Percentiles rank a stretch among this genome's conserved stretches.
phyloP scores from a whole-genome alignment of 1,140 invertebrate species.

The Acromyrmex echinatior region DNA sequence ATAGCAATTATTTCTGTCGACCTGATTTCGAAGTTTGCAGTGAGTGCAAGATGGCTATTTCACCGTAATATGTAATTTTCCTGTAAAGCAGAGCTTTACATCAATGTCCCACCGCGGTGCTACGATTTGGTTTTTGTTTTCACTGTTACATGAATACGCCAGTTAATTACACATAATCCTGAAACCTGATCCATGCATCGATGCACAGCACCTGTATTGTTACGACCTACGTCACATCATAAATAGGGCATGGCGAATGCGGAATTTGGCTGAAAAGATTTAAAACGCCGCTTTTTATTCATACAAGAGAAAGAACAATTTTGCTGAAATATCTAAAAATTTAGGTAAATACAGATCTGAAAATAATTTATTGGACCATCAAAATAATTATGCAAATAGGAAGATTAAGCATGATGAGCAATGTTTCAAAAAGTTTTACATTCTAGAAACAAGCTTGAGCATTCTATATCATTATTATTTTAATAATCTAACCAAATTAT shows the following conservation, averaged over 20 bases:
- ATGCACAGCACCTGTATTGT: slow-evolving; percentile 3
- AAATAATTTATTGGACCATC: no score
- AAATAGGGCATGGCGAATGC: slow-evolving; percentile 44
- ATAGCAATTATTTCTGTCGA: slow-evolving; percentile 44
- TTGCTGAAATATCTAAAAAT: no score
- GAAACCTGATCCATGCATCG: slow-evolving; percentile 43
- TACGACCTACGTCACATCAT: background rate
- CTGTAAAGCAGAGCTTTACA: background rate
- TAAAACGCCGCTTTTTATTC: background rate
- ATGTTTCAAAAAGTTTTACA: no score
- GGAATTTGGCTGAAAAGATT: background rate
- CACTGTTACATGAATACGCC: slow-evolving; percentile 39
- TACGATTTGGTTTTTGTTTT: slow-evolving; percentile 24
- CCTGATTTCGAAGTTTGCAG: slow-evolving; percentile 35
- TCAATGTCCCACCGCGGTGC: background rate
- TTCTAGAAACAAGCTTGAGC: no score
- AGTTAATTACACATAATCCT: slow-evolving; percentile 40
- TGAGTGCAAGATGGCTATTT: slow-evolving; percentile 31
- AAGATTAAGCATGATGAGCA: no score
- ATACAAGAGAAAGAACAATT: no score
- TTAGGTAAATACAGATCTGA: no score
- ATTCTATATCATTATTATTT: no score
- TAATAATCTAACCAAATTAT: no score
- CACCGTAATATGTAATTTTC: slow-evolving; percentile 16
- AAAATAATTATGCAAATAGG: no score